Base-by-base conservation (phyloP, 2,113 vertebrate genomes). In the Beaufortia kweichowensis region DNA sequence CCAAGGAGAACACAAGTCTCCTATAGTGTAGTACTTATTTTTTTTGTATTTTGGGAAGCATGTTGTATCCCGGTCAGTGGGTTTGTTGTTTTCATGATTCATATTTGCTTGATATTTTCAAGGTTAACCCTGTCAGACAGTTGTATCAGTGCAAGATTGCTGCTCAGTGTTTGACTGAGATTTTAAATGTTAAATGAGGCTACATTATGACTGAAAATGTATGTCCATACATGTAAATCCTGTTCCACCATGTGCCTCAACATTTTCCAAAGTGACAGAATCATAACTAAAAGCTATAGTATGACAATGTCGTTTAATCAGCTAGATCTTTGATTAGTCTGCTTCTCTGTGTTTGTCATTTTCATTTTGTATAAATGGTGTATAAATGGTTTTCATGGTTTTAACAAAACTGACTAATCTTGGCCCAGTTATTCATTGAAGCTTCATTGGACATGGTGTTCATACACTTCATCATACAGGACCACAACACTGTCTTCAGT, bases 1-100 rank as follows among this genome's bases (percentile, higher is more conserved):
- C 61, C 55, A 46, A 41, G 50, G 66, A 76, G 73, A 76, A 79
- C 62, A 74, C 28, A 43, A 73, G 73, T 61, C 72, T 79, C 33
- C 39, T 62, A 28, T 77, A 19, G 68, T 84, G 76, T 67, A 26
- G 68, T n/a, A n/a, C n/a, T 75, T 63, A 69, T 56, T 79, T 75
- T 55, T 83, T 76, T 76, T 81, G 75, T 77, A 41, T 69, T 31
- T 70, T 79, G 79, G 57, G 68, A 72, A 64, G 82, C 82, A 81
- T 81, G 77, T 71, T 79, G 59, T 67, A 79, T 79, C 68, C 68
- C 79, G 59, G 60, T 50, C 11, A 56, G 46, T 62, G 61, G 46
- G 56, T 70, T 57, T 81, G 74, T 43, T 56, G 64, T 74, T 53
- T 60, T 35, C 69, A 55, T 24, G 23, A 62, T 80, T 79, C 35